These are phyloP conservation scores for Montipora capitata DNA, from an alignment of 92 coral and sea anemone species.

Conservation along the genomic window DNA sequence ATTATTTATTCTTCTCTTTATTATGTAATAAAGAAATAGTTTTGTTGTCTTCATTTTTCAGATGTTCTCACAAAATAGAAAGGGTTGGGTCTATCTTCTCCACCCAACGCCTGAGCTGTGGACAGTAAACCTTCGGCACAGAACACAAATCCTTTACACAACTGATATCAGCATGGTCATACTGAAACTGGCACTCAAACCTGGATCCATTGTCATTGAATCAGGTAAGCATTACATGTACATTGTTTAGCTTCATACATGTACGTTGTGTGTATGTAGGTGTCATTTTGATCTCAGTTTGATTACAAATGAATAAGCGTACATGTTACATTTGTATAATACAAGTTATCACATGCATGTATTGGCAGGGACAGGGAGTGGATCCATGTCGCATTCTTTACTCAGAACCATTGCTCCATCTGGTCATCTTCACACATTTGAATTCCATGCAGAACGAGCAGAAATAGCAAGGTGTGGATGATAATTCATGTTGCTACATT, in stretches of 20 bases:
- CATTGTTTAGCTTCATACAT: no score
- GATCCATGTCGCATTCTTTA: conserved; percentile 97
- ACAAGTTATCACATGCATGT: not conserved
- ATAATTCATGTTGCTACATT: not conserved
- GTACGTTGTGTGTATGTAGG: no score
- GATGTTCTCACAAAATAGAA: conserved; percentile 84
- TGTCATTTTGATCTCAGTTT: no score
- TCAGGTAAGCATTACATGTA: conserved; percentile 70
- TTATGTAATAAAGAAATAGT: no score
- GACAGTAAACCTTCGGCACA: conserved; percentile 94
- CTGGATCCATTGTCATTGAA: conserved; percentile 96
- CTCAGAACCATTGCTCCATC: conserved; percentile 93
- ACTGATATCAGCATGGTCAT: conserved; percentile 97
- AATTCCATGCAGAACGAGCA: conserved; percentile 94
- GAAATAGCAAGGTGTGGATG: conserved; percentile 83
- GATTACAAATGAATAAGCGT: no score
- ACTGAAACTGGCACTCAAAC: conserved; percentile 88
- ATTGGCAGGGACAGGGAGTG: conserved; percentile 97
- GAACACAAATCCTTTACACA: conserved; percentile 96
- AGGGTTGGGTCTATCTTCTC: conserved; percentile 94
- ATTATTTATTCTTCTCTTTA: not conserved
- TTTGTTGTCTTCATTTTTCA: not conserved
- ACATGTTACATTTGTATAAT: no score
- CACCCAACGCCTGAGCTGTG: conserved; percentile 98
- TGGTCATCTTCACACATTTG: conserved; percentile 97